Evolutionary conservation across 2,113 vertebrate genomes (phyloP), one percentile per base, ranked within the genome.

Genomic region (Melozone crissalis): DNA sequence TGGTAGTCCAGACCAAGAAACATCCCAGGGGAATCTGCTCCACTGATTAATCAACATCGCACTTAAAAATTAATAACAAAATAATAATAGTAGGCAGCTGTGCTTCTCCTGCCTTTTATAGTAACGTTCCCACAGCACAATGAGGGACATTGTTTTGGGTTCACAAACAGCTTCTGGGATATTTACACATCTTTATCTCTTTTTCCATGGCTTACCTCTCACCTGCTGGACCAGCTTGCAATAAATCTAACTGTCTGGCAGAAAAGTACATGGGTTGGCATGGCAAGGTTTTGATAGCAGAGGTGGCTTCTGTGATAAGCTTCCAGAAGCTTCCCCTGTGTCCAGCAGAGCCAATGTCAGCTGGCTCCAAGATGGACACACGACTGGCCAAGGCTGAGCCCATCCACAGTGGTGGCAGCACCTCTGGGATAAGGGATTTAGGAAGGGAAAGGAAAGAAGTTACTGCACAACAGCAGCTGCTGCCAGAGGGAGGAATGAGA

Each of bases 21-120:
- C 44, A 75, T 44, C 72, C 43, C 39, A 13, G 7, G 59, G 76
- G 75, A 90, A 95, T 74, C 59, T 76, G 24, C 51, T 91, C n/a
- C 51, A 33, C 62, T 54, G 39, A 75, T 85, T 94, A 91, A 95
- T 88, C 55, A 86, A 44, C 67, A 83, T 67, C 8, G 1, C 79
- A 80, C 84, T 71, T 80, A 67, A 90, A 92, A 93, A 73, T 69
- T 90, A 95, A 49, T 31, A 91, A 80, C 75, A 93, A 95, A 93
- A 83, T 76, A 83, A 31, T 91, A 91, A 80, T 16, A 74, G 43
- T n/a, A 93, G 92, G 47, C 87, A 93, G 63, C 61, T 94, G 72
- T 90, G 47, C 51, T 80, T 86, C 88, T 69, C 72, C 80, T 80
- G 93, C 84, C 90, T 88, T 95, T 89, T 91, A 85, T 59, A 95